A percentile compares a stretch with the other conserved stretches of the same genome.
Evolutionary conservation across 2,797 vertebrate species (phyloP).

Genomic region (Neoniphon sammara): DNA sequence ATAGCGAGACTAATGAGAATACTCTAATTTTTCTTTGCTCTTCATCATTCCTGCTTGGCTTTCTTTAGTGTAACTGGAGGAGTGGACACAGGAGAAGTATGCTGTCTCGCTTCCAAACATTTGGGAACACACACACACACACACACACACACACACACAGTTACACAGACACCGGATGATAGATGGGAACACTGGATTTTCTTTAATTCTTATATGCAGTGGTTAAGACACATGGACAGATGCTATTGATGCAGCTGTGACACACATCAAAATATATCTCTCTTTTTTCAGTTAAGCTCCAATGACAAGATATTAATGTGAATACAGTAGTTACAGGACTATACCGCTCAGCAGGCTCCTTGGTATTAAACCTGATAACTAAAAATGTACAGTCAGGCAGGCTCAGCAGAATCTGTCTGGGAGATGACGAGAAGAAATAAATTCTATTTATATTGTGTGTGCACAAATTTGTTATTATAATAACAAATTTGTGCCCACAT

Average conservation of each 20-base stretch:
- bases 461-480: no score
- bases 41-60: not conserved
- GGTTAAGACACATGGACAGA: not conserved
- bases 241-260: not conserved
- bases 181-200: not conserved
- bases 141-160: not conserved
- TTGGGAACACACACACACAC: constrained; percentile 4
- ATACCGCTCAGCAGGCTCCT: not conserved
- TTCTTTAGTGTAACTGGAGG: not conserved
- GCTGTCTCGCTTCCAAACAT: not conserved
- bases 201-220: no score
- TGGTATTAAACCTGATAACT: not conserved
- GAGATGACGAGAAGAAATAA: no score
- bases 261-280: not conserved
- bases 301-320: not conserved
- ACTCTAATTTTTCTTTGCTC: not conserved
- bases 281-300: not conserved
- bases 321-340: not conserved
- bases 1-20: not conserved
- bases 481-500: no score
- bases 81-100: not conserved
- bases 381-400: not conserved
- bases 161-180: not conserved
- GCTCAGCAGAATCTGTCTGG: not conserved
- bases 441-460: no score